Percentiles rank a stretch among this genome's conserved stretches.
These are phyloP conservation scores for Eristalis intricaria DNA, from an alignment of 2,888 invertebrate genomes.

Conservation along the genomic window DNA sequence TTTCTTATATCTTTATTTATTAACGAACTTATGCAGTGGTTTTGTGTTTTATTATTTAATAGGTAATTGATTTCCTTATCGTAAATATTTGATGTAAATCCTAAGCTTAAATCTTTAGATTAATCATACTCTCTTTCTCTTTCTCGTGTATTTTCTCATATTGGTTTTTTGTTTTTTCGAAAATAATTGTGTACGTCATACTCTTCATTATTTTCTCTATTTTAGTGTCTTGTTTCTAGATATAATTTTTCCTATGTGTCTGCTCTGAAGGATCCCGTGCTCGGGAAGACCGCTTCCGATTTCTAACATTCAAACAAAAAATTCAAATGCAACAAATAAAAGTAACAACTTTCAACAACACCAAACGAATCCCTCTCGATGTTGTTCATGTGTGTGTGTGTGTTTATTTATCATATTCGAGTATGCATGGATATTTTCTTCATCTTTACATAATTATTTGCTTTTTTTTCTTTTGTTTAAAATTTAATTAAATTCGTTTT, in stretches of 20 bases:
- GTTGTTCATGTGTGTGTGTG: constrained; percentile 35
- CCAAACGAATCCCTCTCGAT: constrained; percentile 62
- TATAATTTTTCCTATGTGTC: constrained; percentile 11
- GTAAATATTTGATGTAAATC: constrained; percentile 70
- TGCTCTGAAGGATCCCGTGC: constrained; percentile 34
- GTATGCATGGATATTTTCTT: background rate
- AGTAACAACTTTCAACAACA: constrained; percentile 53
- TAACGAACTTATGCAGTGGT: constrained; percentile 66
- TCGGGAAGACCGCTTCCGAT: constrained; percentile 22
- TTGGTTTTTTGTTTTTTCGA: constrained; percentile 40
- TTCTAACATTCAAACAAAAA: constrained; percentile 28
- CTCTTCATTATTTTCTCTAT: constrained; percentile 37
- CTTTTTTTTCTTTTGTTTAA: constrained; percentile 44
- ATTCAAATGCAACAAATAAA: background rate
- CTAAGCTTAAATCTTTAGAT: constrained; percentile 63
- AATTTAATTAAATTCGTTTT: constrained; percentile 71
- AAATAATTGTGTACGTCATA: constrained; percentile 41
- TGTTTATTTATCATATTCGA: constrained; percentile 1
- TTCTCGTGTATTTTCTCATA: constrained; percentile 22
- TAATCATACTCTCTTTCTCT: constrained; percentile 63
- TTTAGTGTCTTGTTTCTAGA: constrained; percentile 11
- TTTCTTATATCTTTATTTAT: constrained; percentile 11
- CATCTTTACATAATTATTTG: constrained; percentile 1
- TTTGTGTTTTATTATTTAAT: constrained; percentile 60
- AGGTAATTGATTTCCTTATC: constrained; percentile 71